Percentiles rank a stretch among this genome's conserved stretches.
Conservation (phyloP, 2,888 invertebrate species). For the Pachydiplax longipennis region DNA sequence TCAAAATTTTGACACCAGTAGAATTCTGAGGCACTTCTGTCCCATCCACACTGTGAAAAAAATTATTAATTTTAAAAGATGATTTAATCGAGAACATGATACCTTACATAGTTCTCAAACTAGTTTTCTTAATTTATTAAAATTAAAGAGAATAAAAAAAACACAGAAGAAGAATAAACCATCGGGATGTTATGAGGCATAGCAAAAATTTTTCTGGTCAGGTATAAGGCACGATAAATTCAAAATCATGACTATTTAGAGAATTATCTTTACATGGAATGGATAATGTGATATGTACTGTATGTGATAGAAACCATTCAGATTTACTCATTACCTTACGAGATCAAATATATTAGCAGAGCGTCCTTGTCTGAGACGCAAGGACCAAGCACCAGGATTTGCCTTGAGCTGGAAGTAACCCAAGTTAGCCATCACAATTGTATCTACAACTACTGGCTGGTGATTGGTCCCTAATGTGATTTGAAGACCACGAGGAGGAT, state of each 20-base stretch:
- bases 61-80: neutral
- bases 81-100: too few species aligned
- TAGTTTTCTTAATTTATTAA: too few species aligned
- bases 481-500: conserved; percentile 97
- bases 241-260: too few species aligned
- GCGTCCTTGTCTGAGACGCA: conserved; percentile 88
- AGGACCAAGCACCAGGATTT: conserved; percentile 94
- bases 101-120: too few species aligned
- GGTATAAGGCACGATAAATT: too few species aligned
- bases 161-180: too few species aligned
- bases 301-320: too few species aligned
- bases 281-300: too few species aligned
- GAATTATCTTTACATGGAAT: too few species aligned
- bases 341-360: conserved; percentile 96
- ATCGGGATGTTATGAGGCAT: too few species aligned
- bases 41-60: conserved; percentile 62
- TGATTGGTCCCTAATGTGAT: conserved; percentile 87
- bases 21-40: conserved; percentile 76
- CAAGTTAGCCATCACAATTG: conserved; percentile 99
- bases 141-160: too few species aligned
- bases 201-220: neutral
- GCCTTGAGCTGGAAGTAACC: conserved; percentile 99
- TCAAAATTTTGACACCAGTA: conserved; percentile 77
- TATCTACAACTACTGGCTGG: conserved; percentile 85
- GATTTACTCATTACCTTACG: conserved; percentile 62